Percentiles rank a stretch among this genome's conserved stretches.
Evolutionary conservation across 2,888 invertebrate species (phyloP).

Genomic region (Anaspis maculata): DNA sequence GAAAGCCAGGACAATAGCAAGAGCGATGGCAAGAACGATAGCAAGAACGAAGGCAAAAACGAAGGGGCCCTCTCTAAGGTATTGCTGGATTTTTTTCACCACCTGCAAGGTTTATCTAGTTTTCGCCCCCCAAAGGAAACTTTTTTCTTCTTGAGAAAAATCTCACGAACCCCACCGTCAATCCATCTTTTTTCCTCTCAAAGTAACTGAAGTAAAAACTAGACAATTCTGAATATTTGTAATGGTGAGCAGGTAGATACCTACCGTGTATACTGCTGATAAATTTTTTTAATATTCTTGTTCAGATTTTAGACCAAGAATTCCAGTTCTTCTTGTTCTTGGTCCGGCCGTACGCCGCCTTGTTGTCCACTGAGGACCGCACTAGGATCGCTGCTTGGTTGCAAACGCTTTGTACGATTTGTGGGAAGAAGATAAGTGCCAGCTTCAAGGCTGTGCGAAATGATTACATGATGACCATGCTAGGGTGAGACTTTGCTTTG

Average conservation of each 20-base stretch:
- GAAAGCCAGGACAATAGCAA: constrained; percentile 30
- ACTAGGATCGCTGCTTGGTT: constrained; percentile 45
- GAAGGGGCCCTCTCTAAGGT: no score
- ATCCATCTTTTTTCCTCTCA: no score
- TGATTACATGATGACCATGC: constrained; percentile 47
- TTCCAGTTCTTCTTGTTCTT: constrained; percentile 44
- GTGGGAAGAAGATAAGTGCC: constrained; percentile 39
- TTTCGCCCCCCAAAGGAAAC: no score
- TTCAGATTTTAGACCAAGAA: constrained; percentile 41
- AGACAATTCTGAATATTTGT: no score
- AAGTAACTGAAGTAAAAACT: no score
- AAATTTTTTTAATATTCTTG: constrained; percentile 2
- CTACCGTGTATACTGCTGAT: no score
- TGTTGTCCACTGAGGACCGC: constrained; percentile 40
- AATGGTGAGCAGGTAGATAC: no score
- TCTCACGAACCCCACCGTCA: no score
- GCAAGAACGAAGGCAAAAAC: neutral
- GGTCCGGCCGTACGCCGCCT: constrained; percentile 42
- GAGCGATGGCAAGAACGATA: constrained; percentile 27
- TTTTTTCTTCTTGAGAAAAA: no score
- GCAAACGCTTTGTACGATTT: constrained; percentile 44
- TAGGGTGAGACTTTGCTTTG: constrained; percentile 33
- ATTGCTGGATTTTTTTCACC: no score
- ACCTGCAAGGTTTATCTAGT: no score
- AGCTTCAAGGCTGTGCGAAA: constrained; percentile 48